Conservation (phyloP, 2,888 invertebrate genomes). For the Catocala nupta region DNA sequence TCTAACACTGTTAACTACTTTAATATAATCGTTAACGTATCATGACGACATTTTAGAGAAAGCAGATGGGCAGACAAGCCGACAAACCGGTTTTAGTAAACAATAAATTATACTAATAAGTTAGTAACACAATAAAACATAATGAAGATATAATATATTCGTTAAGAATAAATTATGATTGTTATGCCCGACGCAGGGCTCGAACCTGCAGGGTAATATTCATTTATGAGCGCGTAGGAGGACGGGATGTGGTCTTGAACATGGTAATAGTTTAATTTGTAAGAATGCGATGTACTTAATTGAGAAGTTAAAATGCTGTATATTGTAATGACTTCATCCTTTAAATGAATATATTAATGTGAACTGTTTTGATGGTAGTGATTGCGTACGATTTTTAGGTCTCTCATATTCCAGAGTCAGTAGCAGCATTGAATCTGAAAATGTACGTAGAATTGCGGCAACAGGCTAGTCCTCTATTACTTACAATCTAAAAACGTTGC, state of each 20-base stretch:
- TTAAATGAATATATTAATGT: neutral
- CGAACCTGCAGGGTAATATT: neutral
- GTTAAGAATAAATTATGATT: constrained; percentile 51
- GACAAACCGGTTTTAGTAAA: constrained; percentile 23
- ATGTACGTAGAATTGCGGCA: too few relatives aligned
- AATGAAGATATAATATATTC: constrained; percentile 57
- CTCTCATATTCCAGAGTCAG: too few relatives aligned
- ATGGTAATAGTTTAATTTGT: constrained; percentile 2
- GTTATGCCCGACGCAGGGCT: neutral
- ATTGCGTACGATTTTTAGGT: too few relatives aligned
- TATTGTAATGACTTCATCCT: neutral
- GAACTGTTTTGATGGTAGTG: too few relatives aligned
- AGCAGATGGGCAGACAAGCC: neutral
- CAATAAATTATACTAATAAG: constrained; percentile 57
- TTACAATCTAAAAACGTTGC: too few relatives aligned
- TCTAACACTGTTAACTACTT: too few relatives aligned
- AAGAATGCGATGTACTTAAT: neutral
- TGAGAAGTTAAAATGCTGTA: neutral
- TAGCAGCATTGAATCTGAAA: too few relatives aligned
- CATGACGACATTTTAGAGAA: too few relatives aligned
- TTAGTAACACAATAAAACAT: constrained; percentile 50
- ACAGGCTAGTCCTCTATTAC: too few relatives aligned
- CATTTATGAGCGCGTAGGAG: constrained; percentile 2
- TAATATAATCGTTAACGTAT: too few relatives aligned
- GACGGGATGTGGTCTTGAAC: neutral